phyloP scores from a whole-genome alignment of 2,888 invertebrate species.

The Andrena dorsata region DNA sequence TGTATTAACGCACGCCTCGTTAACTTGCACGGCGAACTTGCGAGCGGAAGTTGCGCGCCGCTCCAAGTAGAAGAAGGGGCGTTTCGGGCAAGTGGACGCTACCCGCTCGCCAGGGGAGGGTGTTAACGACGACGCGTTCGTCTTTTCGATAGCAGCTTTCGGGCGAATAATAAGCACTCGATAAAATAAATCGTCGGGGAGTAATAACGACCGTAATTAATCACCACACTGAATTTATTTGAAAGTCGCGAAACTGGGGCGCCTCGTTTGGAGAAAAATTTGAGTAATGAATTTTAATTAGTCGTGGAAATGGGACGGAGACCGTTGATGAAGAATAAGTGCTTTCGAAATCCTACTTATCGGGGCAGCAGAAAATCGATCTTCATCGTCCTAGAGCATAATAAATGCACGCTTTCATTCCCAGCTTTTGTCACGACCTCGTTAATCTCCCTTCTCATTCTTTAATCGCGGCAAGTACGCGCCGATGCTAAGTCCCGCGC shows the following conservation, averaged over 20 bases:
- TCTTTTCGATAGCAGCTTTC: background rate
- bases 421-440: no score
- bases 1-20: slow-evolving; percentile 48
- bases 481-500: slow-evolving; percentile 30
- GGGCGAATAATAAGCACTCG: background rate
- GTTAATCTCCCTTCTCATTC: background rate
- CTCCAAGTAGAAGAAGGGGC: slow-evolving; percentile 1
- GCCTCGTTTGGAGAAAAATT: no score
- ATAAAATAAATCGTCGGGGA: no score
- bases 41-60: slow-evolving; percentile 34
- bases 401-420: no score
- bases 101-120: background rate
- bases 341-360: no score
- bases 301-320: no score
- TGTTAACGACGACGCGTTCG: background rate
- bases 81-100: slow-evolving; percentile 3
- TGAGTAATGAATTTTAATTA: no score
- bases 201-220: no score
- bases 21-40: slow-evolving; percentile 43
- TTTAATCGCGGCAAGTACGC: slow-evolving; percentile 7
- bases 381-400: no score
- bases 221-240: no score
- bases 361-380: no score
- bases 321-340: no score
- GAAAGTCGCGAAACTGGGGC: background rate